These are phyloP conservation scores for Augochlorella aurata DNA, from an alignment of 2,888 invertebrate genomes.

Conservation along the genomic window DNA sequence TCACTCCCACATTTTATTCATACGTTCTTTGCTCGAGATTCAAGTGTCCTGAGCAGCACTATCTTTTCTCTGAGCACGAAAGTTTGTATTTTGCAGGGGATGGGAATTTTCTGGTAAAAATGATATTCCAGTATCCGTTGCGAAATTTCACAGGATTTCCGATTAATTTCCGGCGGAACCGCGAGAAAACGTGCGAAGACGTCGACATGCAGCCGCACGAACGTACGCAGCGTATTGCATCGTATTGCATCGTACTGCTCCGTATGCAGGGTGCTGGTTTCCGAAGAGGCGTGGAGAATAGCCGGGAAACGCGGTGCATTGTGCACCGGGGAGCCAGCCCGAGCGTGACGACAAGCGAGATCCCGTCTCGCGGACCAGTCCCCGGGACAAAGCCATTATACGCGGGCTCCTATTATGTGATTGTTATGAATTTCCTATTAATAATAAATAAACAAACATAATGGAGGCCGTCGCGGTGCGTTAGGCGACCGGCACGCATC, in stretches of 20 bases:
- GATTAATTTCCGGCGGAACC: constrained; percentile 51
- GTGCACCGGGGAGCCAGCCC: constrained; percentile 53
- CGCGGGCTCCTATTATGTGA: constrained; percentile 75
- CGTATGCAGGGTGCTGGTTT: constrained; percentile 13
- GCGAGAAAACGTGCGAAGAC: constrained; percentile 22
- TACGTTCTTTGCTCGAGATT: too few relatives aligned
- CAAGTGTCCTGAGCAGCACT: too few relatives aligned
- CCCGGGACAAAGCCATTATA: constrained; percentile 61
- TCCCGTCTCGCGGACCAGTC: constrained; percentile 27
- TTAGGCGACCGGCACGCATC: constrained; percentile 77
- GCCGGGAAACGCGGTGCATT: constrained; percentile 65
- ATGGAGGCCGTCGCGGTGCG: constrained; percentile 79
- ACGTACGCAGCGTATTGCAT: constrained; percentile 2
- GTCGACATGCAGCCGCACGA: constrained; percentile 21
- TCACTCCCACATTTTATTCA: neutral
- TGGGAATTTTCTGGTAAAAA: neutral
- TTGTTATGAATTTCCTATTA: constrained; percentile 82
- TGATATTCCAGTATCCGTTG: neutral
- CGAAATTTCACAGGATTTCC: neutral
- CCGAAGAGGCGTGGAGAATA: constrained; percentile 75
- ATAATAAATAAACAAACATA: constrained; percentile 82
- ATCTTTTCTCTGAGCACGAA: too few relatives aligned
- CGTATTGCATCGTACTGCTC: too few relatives aligned
- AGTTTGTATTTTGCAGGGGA: too few relatives aligned
- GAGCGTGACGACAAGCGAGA: constrained; percentile 75